These are phyloP conservation scores for Aleiodes alternator DNA, from an alignment of 2,888 invertebrate species.

Conservation along the genomic window DNA sequence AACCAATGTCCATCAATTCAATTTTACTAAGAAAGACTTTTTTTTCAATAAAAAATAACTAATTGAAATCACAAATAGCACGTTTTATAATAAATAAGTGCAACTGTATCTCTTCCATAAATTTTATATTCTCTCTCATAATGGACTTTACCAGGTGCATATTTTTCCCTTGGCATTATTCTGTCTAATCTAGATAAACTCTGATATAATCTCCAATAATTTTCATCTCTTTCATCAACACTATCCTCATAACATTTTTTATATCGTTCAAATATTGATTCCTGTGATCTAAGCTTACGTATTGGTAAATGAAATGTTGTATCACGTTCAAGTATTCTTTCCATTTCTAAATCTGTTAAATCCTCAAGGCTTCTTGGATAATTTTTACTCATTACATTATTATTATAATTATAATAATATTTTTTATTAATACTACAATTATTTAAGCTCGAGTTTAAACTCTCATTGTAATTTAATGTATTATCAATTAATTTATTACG, in stretches of 20 bases:
- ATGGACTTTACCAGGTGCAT: constrained; percentile 71
- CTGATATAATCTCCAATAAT: constrained; percentile 64
- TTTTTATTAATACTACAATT: constrained; percentile 58
- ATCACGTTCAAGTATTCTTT: constrained; percentile 66
- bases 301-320: constrained; percentile 56
- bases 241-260: constrained; percentile 41
- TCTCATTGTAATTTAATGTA: constrained; percentile 44
- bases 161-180: constrained; percentile 60
- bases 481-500: no score
- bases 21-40: no score
- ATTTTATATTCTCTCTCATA: constrained; percentile 73
- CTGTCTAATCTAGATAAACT: constrained; percentile 64
- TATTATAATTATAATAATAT: constrained; percentile 61
- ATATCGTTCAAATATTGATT: constrained; percentile 52
- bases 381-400: constrained; percentile 54
- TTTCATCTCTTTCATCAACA: constrained; percentile 58
- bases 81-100: constrained; percentile 74
- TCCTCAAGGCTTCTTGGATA: constrained; percentile 70
- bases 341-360: constrained; percentile 69
- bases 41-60: not conserved
- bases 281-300: constrained; percentile 41
- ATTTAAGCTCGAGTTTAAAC: constrained; percentile 66
- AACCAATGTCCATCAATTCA: no score
- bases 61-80: constrained; percentile 72
- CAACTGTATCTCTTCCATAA: constrained; percentile 73